Evolutionary conservation across 2,113 vertebrate genomes (phyloP).

Genomic region (Hippocampus comes): DNA sequence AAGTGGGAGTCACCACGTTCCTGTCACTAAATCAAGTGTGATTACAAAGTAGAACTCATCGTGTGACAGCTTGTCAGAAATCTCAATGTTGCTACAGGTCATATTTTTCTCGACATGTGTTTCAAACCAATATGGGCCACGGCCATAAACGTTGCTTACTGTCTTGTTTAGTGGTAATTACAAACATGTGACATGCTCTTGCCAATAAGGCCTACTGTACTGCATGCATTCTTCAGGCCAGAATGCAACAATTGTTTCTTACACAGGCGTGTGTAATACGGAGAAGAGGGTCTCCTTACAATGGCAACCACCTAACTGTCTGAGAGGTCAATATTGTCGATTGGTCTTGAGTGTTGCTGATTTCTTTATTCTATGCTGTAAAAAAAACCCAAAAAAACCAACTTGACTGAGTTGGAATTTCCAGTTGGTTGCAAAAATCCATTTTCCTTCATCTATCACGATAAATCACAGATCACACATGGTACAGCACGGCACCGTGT

Average conservation of each 20-base stretch:
- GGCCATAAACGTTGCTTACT: conserved; percentile 36
- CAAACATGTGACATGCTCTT: conserved; percentile 39
- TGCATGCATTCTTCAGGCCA: neutral
- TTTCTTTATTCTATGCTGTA: neutral
- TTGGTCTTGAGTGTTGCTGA: neutral
- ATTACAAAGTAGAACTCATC: conserved; percentile 8
- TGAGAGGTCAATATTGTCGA: neutral
- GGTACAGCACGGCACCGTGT: neutral
- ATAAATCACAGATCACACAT: conserved; percentile 6
- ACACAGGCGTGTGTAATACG: neutral
- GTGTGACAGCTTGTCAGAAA: conserved; percentile 14
- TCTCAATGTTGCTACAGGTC: conserved; percentile 5
- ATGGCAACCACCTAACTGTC: neutral
- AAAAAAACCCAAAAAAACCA: no score
- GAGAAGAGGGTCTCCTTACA: neutral
- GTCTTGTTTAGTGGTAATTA: conserved; percentile 34
- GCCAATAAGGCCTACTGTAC: conserved; percentile 18
- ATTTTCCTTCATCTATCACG: neutral
- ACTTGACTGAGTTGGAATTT: neutral
- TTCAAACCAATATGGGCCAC: conserved; percentile 26
- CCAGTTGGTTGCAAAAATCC: neutral
- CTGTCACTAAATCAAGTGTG: conserved; percentile 3
- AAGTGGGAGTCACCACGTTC: conserved; percentile 9
- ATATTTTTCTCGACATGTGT: conserved; percentile 23
- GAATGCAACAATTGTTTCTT: neutral